Percentiles rank a stretch among this genome's conserved stretches.
Conservation (phyloP, 2,113 vertebrate genomes). For the Corythornis cristatus region DNA sequence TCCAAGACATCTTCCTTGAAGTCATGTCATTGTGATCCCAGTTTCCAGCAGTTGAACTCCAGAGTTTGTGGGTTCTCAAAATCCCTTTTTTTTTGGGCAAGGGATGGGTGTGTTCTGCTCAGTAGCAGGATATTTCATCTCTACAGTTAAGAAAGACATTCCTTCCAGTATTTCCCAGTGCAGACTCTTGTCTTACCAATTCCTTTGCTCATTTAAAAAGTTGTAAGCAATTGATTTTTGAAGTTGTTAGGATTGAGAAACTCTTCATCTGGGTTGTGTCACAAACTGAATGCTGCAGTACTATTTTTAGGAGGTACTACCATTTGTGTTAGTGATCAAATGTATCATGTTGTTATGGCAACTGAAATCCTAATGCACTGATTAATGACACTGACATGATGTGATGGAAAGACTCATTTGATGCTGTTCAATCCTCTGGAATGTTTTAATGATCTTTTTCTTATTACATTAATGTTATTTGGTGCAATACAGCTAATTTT, state of each 20-base stretch:
- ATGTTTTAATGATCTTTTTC: constrained; percentile 42
- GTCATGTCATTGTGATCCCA: background rate
- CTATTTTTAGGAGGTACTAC: constrained; percentile 68
- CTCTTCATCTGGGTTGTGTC: constrained; percentile 28
- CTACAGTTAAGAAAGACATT: background rate
- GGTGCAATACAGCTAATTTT: background rate
- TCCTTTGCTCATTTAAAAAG: background rate
- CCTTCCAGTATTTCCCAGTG: background rate
- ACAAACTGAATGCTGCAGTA: constrained; percentile 38
- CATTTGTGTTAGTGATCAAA: constrained; percentile 70
- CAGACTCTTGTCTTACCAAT: constrained; percentile 13
- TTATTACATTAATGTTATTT: constrained; percentile 2
- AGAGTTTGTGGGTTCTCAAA: background rate
- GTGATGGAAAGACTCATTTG: constrained; percentile 53
- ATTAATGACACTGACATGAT: constrained; percentile 67
- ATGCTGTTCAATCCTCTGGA: constrained; percentile 31
- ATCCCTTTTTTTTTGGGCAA: background rate
- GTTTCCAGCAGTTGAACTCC: background rate
- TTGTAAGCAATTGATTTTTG: background rate
- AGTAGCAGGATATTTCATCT: background rate
- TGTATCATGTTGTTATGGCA: constrained; percentile 73
- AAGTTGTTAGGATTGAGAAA: constrained; percentile 17
- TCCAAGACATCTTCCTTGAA: background rate
- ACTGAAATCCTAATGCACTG: constrained; percentile 67
- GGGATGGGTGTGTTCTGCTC: background rate